Conservation (phyloP, 2,888 invertebrate genomes). For the Maniola hyperantus region DNA sequence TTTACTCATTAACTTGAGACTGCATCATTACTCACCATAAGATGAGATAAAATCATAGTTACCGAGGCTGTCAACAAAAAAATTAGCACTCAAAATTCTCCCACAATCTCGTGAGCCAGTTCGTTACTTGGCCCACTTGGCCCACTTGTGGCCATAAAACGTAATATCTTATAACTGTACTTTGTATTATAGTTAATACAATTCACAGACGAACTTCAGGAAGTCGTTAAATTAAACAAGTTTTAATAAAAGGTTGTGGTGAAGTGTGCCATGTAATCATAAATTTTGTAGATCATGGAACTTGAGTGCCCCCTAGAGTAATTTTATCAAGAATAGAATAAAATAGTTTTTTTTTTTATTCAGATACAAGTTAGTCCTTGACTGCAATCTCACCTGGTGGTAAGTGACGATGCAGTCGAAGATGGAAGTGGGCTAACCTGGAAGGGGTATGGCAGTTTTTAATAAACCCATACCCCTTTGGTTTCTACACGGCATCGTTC, state of each 20-base stretch:
- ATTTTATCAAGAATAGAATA: too few relatives aligned
- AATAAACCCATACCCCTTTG: too few relatives aligned
- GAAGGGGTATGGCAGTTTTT: too few relatives aligned
- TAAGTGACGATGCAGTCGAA: too few relatives aligned
- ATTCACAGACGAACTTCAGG: constrained; percentile 15
- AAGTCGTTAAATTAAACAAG: constrained; percentile 21
- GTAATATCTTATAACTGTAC: constrained; percentile 18
- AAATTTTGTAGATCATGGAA: background rate
- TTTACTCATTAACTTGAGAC: background rate
- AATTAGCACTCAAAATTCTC: constrained; percentile 12
- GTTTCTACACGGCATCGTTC: too few relatives aligned
- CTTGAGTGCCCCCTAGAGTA: background rate
- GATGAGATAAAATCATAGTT: constrained; percentile 11
- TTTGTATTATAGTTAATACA: constrained; percentile 9
- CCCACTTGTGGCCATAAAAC: constrained; percentile 17
- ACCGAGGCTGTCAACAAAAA: background rate
- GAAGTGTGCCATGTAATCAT: background rate
- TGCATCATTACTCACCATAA: constrained; percentile 1
- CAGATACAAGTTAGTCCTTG: too few relatives aligned
- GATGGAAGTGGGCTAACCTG: too few relatives aligned
- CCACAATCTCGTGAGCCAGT: constrained; percentile 12
- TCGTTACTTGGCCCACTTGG: background rate
- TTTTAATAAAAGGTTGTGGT: constrained; percentile 11
- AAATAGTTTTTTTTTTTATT: too few relatives aligned
- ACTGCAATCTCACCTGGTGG: too few relatives aligned